These are phyloP conservation scores for Choloepus hoffmanni DNA, from an alignment of 2,113 vertebrate genomes.

Conservation along the genomic window DNA sequence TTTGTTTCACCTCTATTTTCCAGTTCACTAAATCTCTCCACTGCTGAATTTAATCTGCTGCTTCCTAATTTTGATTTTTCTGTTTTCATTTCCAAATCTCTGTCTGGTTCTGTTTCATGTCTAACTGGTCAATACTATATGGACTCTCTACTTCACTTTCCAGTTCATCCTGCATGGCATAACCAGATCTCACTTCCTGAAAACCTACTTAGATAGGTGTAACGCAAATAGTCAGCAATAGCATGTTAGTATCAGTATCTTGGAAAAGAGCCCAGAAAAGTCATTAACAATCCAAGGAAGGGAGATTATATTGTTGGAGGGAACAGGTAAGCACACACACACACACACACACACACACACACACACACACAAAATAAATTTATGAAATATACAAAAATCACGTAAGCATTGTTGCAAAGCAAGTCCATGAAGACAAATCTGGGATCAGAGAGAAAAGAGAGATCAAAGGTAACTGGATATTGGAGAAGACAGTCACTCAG, in stretches of 20 bases:
- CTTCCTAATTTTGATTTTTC: neutral
- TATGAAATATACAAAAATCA: neutral
- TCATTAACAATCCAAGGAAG: neutral
- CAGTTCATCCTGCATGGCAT: neutral
- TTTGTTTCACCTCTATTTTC: constrained; percentile 44
- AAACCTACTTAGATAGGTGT: neutral
- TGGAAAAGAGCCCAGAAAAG: neutral
- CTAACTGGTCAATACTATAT: neutral
- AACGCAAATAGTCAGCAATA: neutral
- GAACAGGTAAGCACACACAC: neutral
- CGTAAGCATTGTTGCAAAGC: neutral
- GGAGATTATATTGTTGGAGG: neutral
- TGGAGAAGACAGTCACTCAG: neutral
- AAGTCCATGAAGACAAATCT: neutral
- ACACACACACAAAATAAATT: neutral
- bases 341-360: neutral
- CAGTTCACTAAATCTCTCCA: constrained; percentile 72
- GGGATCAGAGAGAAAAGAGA: neutral
- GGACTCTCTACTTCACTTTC: neutral
- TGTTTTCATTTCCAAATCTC: constrained; percentile 31
- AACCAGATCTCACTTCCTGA: neutral
- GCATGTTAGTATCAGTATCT: neutral
- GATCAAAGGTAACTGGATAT: neutral
- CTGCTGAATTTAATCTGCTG: constrained; percentile 62
- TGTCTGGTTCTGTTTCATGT: constrained; percentile 33